Evolutionary conservation across 2,113 vertebrate species (phyloP), one percentile per base, ranked within the genome.

Genomic region (Sebastes schlegelii): DNA sequence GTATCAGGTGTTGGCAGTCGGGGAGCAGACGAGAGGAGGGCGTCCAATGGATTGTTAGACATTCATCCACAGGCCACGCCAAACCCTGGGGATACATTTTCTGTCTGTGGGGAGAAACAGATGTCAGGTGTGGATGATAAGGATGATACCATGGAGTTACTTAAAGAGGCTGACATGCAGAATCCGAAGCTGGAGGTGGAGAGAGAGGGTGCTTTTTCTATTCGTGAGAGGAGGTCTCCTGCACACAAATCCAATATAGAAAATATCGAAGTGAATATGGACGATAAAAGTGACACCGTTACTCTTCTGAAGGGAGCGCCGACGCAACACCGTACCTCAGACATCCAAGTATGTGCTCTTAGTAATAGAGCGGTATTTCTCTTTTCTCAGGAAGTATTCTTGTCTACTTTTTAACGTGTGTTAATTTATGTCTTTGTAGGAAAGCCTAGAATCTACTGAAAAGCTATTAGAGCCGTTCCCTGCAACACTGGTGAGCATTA

Each of bases 361-460:
- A 45, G 6, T 5, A 17, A 14, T 7, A 23, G 9, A 65, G 6
- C 0, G 0, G 43, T 43, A 8, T 11, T 23, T 64, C 1, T 45
- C 2, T 67, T 62, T 74, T 26, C 6, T 43, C 9, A 17, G 61
- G 3, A 46, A 14, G 42, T 9, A 19, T 58, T 23, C 9, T 26
- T 46, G 5, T 69, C 13, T 19, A 8, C 17, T 62, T 74, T 23
- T 51, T 62, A 51, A 69, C 9, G 2, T 55, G 11, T 67, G 19
- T 52, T 57, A 1, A 42, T 42, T 77, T 8, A 0, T 86, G 4
- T 87, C 34, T 60, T 94, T 91, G 10, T 60, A 97, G 96, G 91
- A 92, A 67, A 94, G 57, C 63, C 92, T 97, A 79, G 95, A 96
- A 88, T 96, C 95, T 54, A 96, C 96, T 73, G 96, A 97, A 74